These are phyloP conservation scores for Aramus guarauna DNA, from an alignment of 2,113 vertebrate species.

Conservation along the genomic window DNA sequence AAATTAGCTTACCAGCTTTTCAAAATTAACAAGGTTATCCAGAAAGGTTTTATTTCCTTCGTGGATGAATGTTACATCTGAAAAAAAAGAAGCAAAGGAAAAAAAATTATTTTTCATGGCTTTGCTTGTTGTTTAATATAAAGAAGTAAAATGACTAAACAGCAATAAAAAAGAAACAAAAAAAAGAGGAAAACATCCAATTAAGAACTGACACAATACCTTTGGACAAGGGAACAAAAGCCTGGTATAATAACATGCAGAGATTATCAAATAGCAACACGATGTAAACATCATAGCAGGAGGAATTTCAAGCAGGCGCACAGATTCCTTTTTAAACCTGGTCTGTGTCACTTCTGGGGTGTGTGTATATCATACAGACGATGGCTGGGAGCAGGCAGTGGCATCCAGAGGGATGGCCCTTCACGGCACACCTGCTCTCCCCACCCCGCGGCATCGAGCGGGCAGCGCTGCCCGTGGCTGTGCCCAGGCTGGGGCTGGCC, in stretches of 20 bases:
- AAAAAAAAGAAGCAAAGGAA: constrained; percentile 18
- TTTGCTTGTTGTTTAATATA: neutral
- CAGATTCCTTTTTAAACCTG: neutral
- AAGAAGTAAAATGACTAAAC: neutral
- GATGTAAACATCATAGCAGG: neutral
- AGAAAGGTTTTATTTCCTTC: constrained; percentile 99
- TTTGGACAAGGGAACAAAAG: neutral
- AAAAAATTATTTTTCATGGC: neutral
- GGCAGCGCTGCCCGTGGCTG: neutral
- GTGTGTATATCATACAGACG: rapidly evolving
- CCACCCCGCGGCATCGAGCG: rapidly evolving
- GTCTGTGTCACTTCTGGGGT: neutral
- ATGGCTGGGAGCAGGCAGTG: neutral
- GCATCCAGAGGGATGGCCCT: neutral
- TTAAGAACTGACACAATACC: neutral
- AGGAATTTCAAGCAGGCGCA: neutral
- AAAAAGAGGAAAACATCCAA: neutral
- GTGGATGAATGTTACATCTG: constrained; percentile 96
- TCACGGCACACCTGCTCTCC: neutral
- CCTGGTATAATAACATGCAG: neutral
- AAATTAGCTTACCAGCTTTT: constrained; percentile 91
- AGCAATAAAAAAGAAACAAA: neutral
- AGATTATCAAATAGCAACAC: neutral
- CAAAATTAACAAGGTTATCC: constrained; percentile 97
- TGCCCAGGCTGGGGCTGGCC: neutral